Evolutionary conservation across 1,140 invertebrate genomes (phyloP).

Genomic region (Sipha flava): DNA sequence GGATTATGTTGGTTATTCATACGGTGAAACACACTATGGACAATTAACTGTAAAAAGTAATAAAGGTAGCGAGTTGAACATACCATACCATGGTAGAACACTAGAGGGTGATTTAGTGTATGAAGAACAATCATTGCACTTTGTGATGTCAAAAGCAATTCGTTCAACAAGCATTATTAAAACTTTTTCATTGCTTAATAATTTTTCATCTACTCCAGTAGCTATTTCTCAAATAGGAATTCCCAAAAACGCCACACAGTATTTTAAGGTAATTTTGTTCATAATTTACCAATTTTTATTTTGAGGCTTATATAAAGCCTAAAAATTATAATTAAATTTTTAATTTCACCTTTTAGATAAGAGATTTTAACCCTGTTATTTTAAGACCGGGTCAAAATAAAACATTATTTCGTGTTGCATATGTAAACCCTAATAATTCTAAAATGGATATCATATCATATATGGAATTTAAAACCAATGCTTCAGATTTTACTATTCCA

Average conservation of each 20-base stretch:
- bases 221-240: constrained; percentile 21
- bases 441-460: constrained; percentile 30
- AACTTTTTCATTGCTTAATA: constrained; percentile 21
- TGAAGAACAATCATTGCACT: constrained; percentile 17
- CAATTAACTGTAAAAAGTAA: constrained; percentile 7
- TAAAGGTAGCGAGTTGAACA: constrained; percentile 10
- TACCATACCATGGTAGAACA: constrained; percentile 14
- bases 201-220: constrained; percentile 22
- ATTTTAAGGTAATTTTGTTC: constrained; percentile 13
- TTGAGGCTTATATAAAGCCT: too few relatives aligned
- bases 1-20: constrained; percentile 24
- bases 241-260: constrained; percentile 18
- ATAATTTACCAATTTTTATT: neutral
- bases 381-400: constrained; percentile 24
- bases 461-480: constrained; percentile 24
- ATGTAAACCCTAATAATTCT: constrained; percentile 17
- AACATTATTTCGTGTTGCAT: constrained; percentile 25
- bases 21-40: constrained; percentile 22
- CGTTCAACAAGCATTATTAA: constrained; percentile 18
- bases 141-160: constrained; percentile 29
- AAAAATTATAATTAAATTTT: too few relatives aligned
- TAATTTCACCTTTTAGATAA: neutral
- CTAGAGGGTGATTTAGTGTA: constrained; percentile 9
- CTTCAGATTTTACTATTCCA: constrained; percentile 28
- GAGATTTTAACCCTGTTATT: constrained; percentile 21